Evolutionary conservation across 2,888 invertebrate species (phyloP).

Genomic region (Eulithis prunata): DNA sequence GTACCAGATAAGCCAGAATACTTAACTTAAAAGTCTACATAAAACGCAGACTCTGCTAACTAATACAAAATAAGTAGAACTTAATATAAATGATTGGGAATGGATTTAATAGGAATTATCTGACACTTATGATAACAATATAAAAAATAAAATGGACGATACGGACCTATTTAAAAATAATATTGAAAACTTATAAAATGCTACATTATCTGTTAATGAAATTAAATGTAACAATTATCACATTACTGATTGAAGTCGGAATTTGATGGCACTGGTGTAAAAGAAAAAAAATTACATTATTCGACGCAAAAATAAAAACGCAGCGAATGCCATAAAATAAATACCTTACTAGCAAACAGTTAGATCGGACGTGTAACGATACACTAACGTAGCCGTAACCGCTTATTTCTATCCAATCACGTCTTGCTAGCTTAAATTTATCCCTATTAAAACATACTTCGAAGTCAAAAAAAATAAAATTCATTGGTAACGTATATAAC

Average conservation of each 20-base stretch:
- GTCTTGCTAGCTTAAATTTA: conserved; percentile 32
- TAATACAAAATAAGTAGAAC: conserved; percentile 64
- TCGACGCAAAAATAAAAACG: conserved; percentile 23
- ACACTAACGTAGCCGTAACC: no score
- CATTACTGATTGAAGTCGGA: conserved; percentile 24
- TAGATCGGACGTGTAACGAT: conserved; percentile 2
- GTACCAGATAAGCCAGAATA: conserved; percentile 55
- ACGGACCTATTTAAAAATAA: conserved; percentile 10
- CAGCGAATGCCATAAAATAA: conserved; percentile 39
- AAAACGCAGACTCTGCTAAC: conserved; percentile 78
- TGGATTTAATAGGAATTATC: conserved; percentile 43
- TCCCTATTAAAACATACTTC: conserved; percentile 48
- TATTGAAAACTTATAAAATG: conserved; percentile 5
- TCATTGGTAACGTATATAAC: conserved; percentile 81
- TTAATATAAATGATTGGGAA: conserved; percentile 54
- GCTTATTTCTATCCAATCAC: conserved; percentile 31
- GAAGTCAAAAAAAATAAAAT: conserved; percentile 68
- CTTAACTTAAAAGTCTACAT: conserved; percentile 79
- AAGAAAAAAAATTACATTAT: conserved; percentile 26
- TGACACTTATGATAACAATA: conserved; percentile 16
- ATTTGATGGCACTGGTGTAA: conserved; percentile 32
- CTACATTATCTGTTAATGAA: conserved; percentile 6
- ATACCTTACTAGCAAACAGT: conserved; percentile 35
- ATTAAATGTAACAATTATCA: conserved; percentile 22
- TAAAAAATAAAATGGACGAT: conserved; percentile 23